Evolutionary conservation across 2,888 invertebrate species (phyloP), one percentile per base, ranked within the genome.

Genomic region (Disparrhopalites patrizii): DNA sequence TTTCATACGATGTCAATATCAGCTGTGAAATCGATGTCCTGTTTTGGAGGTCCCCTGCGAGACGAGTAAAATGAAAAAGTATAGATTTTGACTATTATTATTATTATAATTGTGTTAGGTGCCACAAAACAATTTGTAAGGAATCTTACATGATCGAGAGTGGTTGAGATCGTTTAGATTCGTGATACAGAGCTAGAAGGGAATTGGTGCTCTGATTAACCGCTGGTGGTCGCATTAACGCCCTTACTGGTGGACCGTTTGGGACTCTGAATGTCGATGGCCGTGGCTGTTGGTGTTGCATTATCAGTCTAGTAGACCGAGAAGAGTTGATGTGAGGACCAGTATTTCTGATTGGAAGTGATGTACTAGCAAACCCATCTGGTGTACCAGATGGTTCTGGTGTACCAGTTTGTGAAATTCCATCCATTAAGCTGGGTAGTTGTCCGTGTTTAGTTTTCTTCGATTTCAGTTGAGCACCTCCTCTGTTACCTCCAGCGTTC

Each of bases 391-490:
- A 7, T 23, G 18, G 47, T 3, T 13, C 13, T 18, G 40, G 3
- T 10, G 40, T 40, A 13, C 18, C 18, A 47, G 47, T 47, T 3
- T 52, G 36, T 10, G 62, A 38, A 23, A 62, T 62, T 1, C 52
- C 52, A 36, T 62, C 62, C 25, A 62, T 23, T 36, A 62, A 51
- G 25, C 52, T 62, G 2, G 62, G 50, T 31, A 61, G 50, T 31
- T 27, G 15, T n/a, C 38, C 58, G 20, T 58, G 18, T 43, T 36
- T 58, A 23, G 38, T 23, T 47, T 50, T 50, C n/a, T 28, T 28
- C 5, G 27, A 23, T 52, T 52, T 62, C 20, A 18, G 7, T 52
- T 23, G 23, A 18, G 20, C 36, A 15, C 62, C 62, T 8, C 36
- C 52, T 23, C 50, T 47, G 8, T 2, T 28, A 3, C 61, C 61